Percentiles rank a stretch among this genome's conserved stretches.
These are phyloP conservation scores for Drosophila mimica DNA, from an alignment of 2,888 invertebrate species.

Conservation along the genomic window DNA sequence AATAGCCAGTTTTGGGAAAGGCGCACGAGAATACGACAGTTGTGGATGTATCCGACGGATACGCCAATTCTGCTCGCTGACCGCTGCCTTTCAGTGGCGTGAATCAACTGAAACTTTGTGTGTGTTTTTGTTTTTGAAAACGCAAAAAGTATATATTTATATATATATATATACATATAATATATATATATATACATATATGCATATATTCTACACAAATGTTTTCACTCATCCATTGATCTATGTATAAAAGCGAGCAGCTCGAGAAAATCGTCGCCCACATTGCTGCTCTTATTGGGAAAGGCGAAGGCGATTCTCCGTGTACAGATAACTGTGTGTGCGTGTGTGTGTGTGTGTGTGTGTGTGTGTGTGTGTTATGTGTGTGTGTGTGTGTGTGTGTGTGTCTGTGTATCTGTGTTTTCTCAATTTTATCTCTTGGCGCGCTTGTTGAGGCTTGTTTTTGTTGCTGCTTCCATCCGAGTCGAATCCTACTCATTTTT, in stretches of 20 bases:
- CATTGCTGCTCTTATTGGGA: slow-evolving; percentile 48
- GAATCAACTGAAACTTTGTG: slow-evolving; percentile 69
- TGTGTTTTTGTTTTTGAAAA: slow-evolving; percentile 60
- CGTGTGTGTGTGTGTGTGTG: background rate
- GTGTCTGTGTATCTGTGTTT: background rate
- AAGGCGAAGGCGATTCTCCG: slow-evolving; percentile 47
- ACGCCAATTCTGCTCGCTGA: slow-evolving; percentile 49
- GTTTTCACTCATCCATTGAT: slow-evolving; percentile 39
- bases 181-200: background rate
- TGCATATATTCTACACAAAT: slow-evolving; percentile 10
- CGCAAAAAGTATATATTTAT: slow-evolving; percentile 17
- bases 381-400: background rate
- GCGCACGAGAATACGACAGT: slow-evolving; percentile 5
- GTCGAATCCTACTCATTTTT: slow-evolving; percentile 56
- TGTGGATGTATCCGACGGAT: slow-evolving; percentile 40
- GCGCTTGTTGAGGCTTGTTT: slow-evolving; percentile 31
- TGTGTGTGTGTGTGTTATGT: background rate
- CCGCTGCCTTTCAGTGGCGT: slow-evolving; percentile 67
- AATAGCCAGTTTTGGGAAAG: slow-evolving; percentile 54
- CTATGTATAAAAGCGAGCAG: slow-evolving; percentile 25
- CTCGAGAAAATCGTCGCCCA: slow-evolving; percentile 67
- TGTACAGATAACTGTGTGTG: slow-evolving; percentile 2
- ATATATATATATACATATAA: slow-evolving; percentile 3
- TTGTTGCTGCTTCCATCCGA: slow-evolving; percentile 30
- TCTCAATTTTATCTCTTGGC: slow-evolving; percentile 43